Evolutionary conservation across 53 echinoderm and acorn worm species (phyloP).

Genomic region (Mesocentrotus franciscanus): DNA sequence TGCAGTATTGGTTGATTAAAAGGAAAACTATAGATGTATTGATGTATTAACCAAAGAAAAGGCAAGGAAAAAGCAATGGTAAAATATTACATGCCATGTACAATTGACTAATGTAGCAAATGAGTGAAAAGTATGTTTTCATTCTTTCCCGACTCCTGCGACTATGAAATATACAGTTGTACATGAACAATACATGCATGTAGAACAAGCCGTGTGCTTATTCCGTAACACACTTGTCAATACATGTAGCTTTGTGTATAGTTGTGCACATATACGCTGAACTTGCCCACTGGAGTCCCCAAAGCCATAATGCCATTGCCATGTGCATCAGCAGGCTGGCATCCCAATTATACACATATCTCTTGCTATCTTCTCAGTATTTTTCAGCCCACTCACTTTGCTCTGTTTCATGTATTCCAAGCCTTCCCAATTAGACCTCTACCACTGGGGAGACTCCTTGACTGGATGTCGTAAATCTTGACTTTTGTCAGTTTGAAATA

Average conservation of each 20-base stretch:
- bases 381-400: constrained; percentile 43
- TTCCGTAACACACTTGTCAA: not conserved
- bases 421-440: not conserved
- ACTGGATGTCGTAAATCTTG: not conserved
- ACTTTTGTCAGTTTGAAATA: constrained; percentile 31
- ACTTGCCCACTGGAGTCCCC: not conserved
- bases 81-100: too few relatives aligned
- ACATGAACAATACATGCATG: not conserved
- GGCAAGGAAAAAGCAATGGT: too few relatives aligned
- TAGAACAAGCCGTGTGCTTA: not conserved
- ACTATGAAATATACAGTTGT: not conserved
- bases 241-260: not conserved
- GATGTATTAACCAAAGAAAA: too few relatives aligned
- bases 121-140: too few relatives aligned
- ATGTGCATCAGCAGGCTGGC: not conserved
- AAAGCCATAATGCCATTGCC: constrained; percentile 41
- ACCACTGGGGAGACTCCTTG: not conserved
- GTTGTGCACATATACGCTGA: not conserved
- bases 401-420: not conserved
- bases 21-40: too few relatives aligned
- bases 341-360: constrained; percentile 32
- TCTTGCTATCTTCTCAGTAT: not conserved
- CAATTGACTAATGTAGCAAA: too few relatives aligned
- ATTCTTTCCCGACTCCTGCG: not conserved
- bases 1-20: too few relatives aligned